Evolutionary conservation across 2,888 invertebrate genomes (phyloP).

Genomic region (Lutraria lutraria): DNA sequence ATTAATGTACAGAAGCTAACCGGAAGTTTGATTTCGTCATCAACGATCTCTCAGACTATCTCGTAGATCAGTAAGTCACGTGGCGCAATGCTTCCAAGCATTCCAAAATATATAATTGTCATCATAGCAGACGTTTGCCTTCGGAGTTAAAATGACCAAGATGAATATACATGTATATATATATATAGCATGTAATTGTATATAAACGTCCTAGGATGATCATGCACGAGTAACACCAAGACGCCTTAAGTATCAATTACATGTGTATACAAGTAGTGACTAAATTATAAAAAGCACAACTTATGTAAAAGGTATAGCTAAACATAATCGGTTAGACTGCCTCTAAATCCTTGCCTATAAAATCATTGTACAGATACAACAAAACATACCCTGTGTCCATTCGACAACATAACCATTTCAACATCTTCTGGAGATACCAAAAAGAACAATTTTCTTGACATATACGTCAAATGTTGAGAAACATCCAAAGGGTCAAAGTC

Average conservation of each 20-base stretch:
- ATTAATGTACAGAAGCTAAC: constrained; percentile 91
- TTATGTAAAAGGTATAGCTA: too few species aligned
- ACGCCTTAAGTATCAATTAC: too few species aligned
- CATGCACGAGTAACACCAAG: too few species aligned
- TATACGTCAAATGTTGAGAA: constrained; percentile 26
- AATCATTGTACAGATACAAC: background rate
- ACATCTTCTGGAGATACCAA: constrained; percentile 24
- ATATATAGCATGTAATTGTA: too few species aligned
- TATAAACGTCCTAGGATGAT: too few species aligned
- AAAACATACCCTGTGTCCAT: background rate
- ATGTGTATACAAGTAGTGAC: too few species aligned
- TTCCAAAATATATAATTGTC: background rate
- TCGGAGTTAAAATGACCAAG: too few species aligned
- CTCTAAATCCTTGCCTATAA: too few species aligned
- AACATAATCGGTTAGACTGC: too few species aligned
- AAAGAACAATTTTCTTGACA: constrained; percentile 38
- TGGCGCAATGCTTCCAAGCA: background rate
- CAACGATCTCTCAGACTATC: constrained; percentile 97
- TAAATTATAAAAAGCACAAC: too few species aligned
- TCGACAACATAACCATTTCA: constrained; percentile 20
- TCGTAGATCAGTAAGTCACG: constrained; percentile 88
- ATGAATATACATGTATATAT: too few species aligned
- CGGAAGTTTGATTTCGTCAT: constrained; percentile 96
- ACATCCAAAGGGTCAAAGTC: constrained; percentile 42
- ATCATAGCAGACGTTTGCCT: too few species aligned